Evolutionary conservation across 2,888 invertebrate genomes (phyloP).

Genomic region (Leucania comma): DNA sequence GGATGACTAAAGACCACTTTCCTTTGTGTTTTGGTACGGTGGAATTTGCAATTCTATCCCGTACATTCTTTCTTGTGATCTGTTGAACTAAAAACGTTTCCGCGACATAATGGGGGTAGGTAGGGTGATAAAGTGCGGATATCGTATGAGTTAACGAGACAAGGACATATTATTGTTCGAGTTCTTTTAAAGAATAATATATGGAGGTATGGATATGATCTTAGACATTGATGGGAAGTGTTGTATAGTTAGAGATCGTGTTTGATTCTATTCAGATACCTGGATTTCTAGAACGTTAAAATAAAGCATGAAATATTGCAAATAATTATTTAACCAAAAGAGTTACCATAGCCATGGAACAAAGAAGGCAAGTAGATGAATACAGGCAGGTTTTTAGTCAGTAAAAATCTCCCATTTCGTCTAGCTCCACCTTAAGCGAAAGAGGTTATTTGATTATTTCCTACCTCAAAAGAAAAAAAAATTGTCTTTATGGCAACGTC

Average conservation of each 20-base stretch:
- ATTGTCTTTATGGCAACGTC: no score
- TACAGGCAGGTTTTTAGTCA: no score
- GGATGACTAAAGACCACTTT: not conserved
- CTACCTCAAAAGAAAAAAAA: no score
- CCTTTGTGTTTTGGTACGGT: not conserved
- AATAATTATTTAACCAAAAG: no score
- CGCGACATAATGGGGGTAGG: conserved; percentile 68
- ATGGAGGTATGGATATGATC: conserved; percentile 3
- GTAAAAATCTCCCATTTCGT: no score
- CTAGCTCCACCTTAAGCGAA: no score
- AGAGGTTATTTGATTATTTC: no score
- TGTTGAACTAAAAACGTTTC: conserved; percentile 73
- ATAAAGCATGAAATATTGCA: no score
- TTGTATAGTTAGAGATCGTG: not conserved
- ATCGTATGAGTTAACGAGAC: conserved; percentile 68
- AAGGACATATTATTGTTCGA: conserved; percentile 62
- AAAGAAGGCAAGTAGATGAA: no score
- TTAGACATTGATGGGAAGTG: not conserved
- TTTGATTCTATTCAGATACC: not conserved
- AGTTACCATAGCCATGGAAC: no score
- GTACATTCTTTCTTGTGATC: conserved; percentile 73
- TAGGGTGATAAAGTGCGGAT: conserved; percentile 65
- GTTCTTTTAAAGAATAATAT: conserved; percentile 36
- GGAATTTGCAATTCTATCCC: conserved; percentile 64
- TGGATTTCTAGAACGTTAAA: not conserved